A percentile compares a stretch with the other conserved stretches of the same genome.
phyloP scores from a whole-genome alignment of 2,888 invertebrate genomes.

The Erannis defoliaria region DNA sequence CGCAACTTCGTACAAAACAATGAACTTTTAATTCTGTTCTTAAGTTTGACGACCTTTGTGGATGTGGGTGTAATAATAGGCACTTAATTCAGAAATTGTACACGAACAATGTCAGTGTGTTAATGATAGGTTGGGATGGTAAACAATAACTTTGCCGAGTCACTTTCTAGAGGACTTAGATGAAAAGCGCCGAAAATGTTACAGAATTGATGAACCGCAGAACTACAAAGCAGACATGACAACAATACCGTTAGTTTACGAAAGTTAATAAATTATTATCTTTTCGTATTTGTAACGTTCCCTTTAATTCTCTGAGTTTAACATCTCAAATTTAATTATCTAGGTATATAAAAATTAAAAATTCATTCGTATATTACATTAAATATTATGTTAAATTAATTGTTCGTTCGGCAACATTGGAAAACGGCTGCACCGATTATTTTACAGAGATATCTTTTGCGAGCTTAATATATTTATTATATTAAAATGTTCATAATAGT shows the following conservation, averaged over 20 bases:
- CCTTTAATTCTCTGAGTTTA: too few relatives aligned
- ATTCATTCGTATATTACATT: too few relatives aligned
- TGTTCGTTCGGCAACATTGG: too few relatives aligned
- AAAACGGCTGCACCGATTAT: too few relatives aligned
- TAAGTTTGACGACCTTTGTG: slow-evolving; percentile 67
- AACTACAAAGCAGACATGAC: background rate
- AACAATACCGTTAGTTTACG: background rate
- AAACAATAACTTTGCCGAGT: slow-evolving; percentile 33
- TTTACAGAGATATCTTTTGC: too few relatives aligned
- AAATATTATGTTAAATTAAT: too few relatives aligned
- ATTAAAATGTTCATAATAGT: too few relatives aligned
- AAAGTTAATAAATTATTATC: background rate
- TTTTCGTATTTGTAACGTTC: background rate
- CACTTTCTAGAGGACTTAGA: slow-evolving; percentile 19
- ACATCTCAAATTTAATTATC: too few relatives aligned
- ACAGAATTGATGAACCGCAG: background rate
- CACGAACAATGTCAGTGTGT: slow-evolving; percentile 54
- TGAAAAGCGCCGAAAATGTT: slow-evolving; percentile 21
- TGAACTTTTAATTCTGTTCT: slow-evolving; percentile 77
- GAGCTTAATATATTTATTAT: too few relatives aligned
- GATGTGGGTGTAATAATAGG: slow-evolving; percentile 60
- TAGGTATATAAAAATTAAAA: too few relatives aligned
- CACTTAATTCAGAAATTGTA: slow-evolving; percentile 42
- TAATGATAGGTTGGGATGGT: slow-evolving; percentile 40
- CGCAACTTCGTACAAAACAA: slow-evolving; percentile 77